Base-by-base conservation (phyloP, 2,797 vertebrate genomes). In the Anguilla marmorata region DNA sequence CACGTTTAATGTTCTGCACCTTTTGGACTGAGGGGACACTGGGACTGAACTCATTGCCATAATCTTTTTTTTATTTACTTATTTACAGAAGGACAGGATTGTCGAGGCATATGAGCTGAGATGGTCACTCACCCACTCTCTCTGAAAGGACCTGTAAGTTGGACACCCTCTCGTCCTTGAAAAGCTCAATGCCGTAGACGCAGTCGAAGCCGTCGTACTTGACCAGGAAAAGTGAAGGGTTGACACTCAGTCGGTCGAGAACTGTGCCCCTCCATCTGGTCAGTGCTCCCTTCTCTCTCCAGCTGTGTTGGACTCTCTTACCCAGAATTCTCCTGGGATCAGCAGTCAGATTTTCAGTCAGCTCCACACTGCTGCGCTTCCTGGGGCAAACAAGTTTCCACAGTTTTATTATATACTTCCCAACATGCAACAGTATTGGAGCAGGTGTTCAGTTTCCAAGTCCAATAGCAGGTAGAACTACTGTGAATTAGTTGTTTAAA, bases 191-290 rank as follows among this genome's bases (percentile, higher is more conserved):
- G 93, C 96, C 96, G 0, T 97, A 97, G 87, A 97, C 95, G 0
- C 96, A 97, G 85, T 97, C 96, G 0, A 97, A 97, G 89, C 96
- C 96, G 24, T 97, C 96, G 60, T 97, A 97, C 91, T 97, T 97
- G 83, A 97, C 95, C 96, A 97, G 96, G 93, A 95, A 97, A 69
- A 97, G 95, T 1, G 94, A 96, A 48, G 80, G 94, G 93, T 96
- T 96, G 83, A 96, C 95, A 2, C 92, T 95, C 0, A 97, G 94
- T 11, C 96, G 95, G 93, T 97, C 96, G 90, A 97, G 92, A 0
- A 97, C 96, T 0, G 96, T 96, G 89, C 96, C 96, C 90, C 96
- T 97, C 96, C 96, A 97, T 90, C 96, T 96, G 89, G 96, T 97
- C 88, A 96, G 92, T 0, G 94, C 95, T 0, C 96, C 96, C 90